Percentiles rank a stretch among this genome's conserved stretches.
phyloP scores from a whole-genome alignment of 1,140 invertebrate genomes.

The Drosophila arizonae region DNA sequence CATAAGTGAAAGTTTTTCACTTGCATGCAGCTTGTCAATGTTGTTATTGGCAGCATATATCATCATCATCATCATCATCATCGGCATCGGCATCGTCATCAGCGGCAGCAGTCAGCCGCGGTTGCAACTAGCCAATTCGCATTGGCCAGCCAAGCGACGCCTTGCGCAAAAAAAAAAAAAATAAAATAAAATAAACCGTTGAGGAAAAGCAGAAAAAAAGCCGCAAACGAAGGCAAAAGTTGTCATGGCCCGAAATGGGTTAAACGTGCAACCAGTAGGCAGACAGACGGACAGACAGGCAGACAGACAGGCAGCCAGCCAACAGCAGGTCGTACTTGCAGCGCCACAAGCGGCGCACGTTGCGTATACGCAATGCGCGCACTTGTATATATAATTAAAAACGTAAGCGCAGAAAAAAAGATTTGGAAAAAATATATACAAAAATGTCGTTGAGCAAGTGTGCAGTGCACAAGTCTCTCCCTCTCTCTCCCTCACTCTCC shows the following conservation, averaged over 20 bases:
- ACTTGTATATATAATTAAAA: slow-evolving; percentile 61
- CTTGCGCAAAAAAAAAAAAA: slow-evolving; percentile 30
- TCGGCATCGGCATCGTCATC: slow-evolving; percentile 30
- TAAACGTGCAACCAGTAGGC: slow-evolving; percentile 69
- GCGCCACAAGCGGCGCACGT: slow-evolving; percentile 44
- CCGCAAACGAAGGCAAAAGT: slow-evolving; percentile 68
- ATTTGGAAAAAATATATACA: slow-evolving; percentile 18
- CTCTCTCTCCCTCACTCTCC: neutral
- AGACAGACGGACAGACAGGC: neutral
- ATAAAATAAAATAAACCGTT: neutral
- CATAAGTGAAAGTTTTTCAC: slow-evolving; percentile 77
- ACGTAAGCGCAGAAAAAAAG: slow-evolving; percentile 36
- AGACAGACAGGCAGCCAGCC: neutral
- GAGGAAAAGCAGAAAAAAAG: slow-evolving; percentile 42
- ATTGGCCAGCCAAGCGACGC: slow-evolving; percentile 29
- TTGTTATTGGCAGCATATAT: slow-evolving; percentile 56
- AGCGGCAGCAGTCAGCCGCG: slow-evolving; percentile 37
- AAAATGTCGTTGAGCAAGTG: slow-evolving; percentile 32
- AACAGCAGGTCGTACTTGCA: slow-evolving; percentile 5
- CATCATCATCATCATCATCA: slow-evolving; percentile 46
- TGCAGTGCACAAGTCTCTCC: neutral
- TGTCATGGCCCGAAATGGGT: slow-evolving; percentile 75
- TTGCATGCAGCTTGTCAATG: slow-evolving; percentile 52
- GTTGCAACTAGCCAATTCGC: slow-evolving; percentile 45
- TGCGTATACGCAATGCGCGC: slow-evolving; percentile 70